Percentiles rank a stretch among this genome's conserved stretches.
These are phyloP conservation scores for Centropus bengalensis DNA, from an alignment of 2,113 vertebrate genomes.

Conservation along the genomic window DNA sequence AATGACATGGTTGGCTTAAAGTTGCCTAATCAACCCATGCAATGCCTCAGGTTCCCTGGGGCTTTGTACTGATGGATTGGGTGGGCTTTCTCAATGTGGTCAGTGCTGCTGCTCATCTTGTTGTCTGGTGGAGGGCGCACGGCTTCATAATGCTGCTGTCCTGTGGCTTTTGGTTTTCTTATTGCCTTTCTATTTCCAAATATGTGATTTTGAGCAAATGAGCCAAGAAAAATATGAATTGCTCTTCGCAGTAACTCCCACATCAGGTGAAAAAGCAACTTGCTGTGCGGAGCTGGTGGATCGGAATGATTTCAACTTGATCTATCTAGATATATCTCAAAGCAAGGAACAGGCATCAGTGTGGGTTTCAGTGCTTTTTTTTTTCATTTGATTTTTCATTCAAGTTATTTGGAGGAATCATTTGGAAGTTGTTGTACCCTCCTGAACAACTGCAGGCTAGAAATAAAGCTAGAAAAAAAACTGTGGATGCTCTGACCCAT, in stretches of 20 bases:
- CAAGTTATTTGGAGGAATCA: background rate
- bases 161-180: background rate
- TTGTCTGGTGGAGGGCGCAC: background rate
- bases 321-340: background rate
- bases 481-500: background rate
- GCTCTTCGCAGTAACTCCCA: background rate
- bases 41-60: background rate
- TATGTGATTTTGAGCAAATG: background rate
- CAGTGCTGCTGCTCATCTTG: background rate
- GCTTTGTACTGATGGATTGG: background rate
- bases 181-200: background rate
- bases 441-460: background rate
- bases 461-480: background rate
- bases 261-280: background rate
- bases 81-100: background rate
- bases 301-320: background rate
- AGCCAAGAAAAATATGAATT: background rate
- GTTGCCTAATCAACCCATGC: background rate
- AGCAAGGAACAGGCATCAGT: background rate
- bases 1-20: background rate
- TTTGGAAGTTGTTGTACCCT: background rate
- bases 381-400: background rate
- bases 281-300: background rate
- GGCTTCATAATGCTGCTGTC: fast-evolving
- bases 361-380: background rate